Evolutionary conservation across 2,888 invertebrate genomes (phyloP).

Genomic region (Andricus quercusramuli): DNA sequence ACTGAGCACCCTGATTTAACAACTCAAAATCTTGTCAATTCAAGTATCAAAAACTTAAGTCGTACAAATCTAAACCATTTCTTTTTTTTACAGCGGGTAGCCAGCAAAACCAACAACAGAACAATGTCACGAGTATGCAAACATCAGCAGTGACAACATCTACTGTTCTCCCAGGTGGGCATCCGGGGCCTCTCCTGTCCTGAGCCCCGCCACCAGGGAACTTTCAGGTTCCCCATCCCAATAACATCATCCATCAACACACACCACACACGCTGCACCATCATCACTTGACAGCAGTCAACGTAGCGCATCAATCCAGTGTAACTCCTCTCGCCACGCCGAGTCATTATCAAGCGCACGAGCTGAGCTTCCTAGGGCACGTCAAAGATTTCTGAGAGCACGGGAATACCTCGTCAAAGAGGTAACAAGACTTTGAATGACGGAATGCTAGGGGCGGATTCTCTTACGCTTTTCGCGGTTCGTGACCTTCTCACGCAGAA

Average conservation of each 20-base stretch:
- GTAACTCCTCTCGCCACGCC: constrained; percentile 70
- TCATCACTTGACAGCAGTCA: constrained; percentile 72
- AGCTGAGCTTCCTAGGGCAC: constrained; percentile 75
- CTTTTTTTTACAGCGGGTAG: constrained; percentile 60
- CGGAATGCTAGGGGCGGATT: constrained; percentile 41
- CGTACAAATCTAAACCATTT: not conserved
- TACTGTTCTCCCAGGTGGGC: constrained; percentile 75
- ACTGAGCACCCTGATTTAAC: not conserved
- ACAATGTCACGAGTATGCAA: constrained; percentile 75
- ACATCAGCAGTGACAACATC: constrained; percentile 71
- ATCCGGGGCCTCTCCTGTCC: constrained; percentile 77
- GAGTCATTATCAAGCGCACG: constrained; percentile 75
- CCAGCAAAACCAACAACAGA: constrained; percentile 75
- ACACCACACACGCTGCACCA: constrained; percentile 70
- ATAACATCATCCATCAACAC: constrained; percentile 74
- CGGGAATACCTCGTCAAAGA: constrained; percentile 70
- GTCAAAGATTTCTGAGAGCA: constrained; percentile 77
- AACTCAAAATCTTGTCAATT: too few relatives aligned
- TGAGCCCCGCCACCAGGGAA: constrained; percentile 79
- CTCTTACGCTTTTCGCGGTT: constrained; percentile 3
- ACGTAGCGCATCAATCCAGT: constrained; percentile 71
- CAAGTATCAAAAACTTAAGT: not conserved
- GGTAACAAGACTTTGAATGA: constrained; percentile 67
- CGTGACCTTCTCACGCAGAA: not conserved
- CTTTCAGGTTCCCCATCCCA: constrained; percentile 78